Conservation (phyloP, 2,797 vertebrate species). For the Pteropus rufus region DNA sequence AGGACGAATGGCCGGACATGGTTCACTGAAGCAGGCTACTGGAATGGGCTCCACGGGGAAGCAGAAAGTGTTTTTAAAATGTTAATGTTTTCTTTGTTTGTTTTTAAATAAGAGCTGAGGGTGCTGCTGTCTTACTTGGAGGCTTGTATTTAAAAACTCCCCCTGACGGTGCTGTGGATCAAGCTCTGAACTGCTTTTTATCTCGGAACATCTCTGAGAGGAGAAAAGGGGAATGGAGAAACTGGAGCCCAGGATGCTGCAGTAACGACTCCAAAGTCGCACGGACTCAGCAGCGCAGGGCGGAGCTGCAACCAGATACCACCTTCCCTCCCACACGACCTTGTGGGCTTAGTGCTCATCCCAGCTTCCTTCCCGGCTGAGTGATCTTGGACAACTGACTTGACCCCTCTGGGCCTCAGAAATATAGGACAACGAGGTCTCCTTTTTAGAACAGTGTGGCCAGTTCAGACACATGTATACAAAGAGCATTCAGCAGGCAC, state of each 20-base stretch:
- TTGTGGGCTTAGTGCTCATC: not conserved
- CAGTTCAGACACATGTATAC: not conserved
- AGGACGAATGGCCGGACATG: not conserved
- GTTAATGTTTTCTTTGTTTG: not conserved
- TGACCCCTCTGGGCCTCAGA: not conserved
- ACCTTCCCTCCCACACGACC: not conserved
- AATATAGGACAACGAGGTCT: not conserved
- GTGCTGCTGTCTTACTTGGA: not conserved
- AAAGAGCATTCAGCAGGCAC: not conserved
- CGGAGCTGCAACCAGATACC: not conserved
- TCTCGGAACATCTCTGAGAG: not conserved
- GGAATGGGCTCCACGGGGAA: not conserved
- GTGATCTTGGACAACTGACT: not conserved
- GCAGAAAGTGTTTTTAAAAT: not conserved
- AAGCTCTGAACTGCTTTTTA: not conserved
- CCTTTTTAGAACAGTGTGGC: not conserved
- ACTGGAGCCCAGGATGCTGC: not conserved
- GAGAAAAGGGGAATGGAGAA: not conserved
- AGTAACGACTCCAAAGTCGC: not conserved
- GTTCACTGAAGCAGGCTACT: not conserved
- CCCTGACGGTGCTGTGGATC: not conserved
- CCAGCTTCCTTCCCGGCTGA: not conserved
- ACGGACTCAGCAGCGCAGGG: not conserved
- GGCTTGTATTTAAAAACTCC: not conserved
- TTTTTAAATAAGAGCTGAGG: conserved; percentile 1